A percentile compares a stretch with the other conserved stretches of the same genome.
These are phyloP conservation scores for Siniperca obscura DNA, from an alignment of 2,797 vertebrate genomes.

Conservation along the genomic window DNA sequence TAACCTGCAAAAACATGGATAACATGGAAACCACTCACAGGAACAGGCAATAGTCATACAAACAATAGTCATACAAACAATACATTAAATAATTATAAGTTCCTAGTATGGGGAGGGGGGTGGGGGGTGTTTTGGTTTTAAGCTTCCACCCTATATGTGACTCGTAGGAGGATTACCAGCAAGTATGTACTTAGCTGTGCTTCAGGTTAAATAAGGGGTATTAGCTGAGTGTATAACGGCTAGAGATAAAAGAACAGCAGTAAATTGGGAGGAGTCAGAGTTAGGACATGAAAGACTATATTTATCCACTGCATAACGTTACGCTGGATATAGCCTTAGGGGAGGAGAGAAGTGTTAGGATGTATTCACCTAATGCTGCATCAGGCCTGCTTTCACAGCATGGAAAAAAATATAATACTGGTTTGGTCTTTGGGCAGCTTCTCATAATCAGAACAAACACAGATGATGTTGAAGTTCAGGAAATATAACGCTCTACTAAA, in stretches of 20 bases:
- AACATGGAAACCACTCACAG: not conserved
- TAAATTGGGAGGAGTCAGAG: constrained; percentile 68
- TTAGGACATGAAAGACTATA: constrained; percentile 76
- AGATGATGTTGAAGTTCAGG: constrained; percentile 18
- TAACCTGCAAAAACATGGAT: not conserved
- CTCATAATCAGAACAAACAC: constrained; percentile 36
- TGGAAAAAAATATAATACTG: constrained; percentile 29
- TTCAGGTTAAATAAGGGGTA: constrained; percentile 67
- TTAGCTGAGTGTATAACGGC: constrained; percentile 59
- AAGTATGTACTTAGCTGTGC: constrained; percentile 62
- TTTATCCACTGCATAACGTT: constrained; percentile 77
- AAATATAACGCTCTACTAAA: constrained; percentile 24
- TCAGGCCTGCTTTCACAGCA: constrained; percentile 41
- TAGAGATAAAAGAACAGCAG: constrained; percentile 66
- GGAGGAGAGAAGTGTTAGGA: constrained; percentile 62
- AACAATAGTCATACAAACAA: constrained; percentile 6
- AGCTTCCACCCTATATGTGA: constrained; percentile 37
- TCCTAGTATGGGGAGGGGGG: too few relatives aligned
- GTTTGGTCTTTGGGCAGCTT: constrained; percentile 21
- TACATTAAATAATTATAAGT: constrained; percentile 11
- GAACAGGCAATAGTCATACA: not conserved
- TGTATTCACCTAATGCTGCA: constrained; percentile 69
- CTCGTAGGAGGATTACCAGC: constrained; percentile 51
- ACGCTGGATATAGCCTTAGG: constrained; percentile 67
- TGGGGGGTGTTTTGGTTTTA: constrained; percentile 26